A percentile compares a stretch with the other conserved stretches of the same genome.
phyloP scores from a whole-genome alignment of 2,113 vertebrate species.

The Formicarius rufipectus region DNA sequence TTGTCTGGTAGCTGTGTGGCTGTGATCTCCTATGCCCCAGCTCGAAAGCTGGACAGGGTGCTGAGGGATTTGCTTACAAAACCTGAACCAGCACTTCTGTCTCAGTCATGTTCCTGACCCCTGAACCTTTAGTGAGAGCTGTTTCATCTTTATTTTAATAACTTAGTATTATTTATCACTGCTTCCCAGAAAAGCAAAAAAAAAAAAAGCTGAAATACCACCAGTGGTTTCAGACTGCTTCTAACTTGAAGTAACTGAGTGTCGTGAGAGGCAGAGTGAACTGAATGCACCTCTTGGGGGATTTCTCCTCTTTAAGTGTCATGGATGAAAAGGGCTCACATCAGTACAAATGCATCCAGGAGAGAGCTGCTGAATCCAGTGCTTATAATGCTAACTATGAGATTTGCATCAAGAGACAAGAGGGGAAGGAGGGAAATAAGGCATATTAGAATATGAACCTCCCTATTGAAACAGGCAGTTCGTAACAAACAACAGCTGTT shows the following conservation, averaged over 20 bases:
- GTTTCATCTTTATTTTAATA: background rate
- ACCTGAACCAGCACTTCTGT: background rate
- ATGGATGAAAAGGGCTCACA: constrained; percentile 5
- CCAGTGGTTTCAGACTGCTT: background rate
- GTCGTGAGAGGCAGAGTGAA: constrained; percentile 1
- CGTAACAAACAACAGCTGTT: constrained; percentile 57
- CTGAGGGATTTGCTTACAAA: background rate
- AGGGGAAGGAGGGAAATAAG: constrained; percentile 5
- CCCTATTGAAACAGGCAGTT: constrained; percentile 22
- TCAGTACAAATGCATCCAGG: constrained; percentile 15
- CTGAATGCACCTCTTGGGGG: background rate
- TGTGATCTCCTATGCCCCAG: background rate
- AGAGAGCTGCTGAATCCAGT: constrained; percentile 38
- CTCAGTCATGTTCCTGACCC: background rate
- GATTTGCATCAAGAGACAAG: background rate
- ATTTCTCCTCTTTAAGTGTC: constrained; percentile 1
- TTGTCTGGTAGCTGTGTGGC: background rate
- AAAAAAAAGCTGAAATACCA: background rate
- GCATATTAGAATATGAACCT: constrained; percentile 34
- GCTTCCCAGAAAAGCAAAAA: background rate
- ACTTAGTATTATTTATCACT: background rate
- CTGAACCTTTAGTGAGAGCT: background rate
- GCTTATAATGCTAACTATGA: constrained; percentile 14
- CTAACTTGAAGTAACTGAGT: background rate
- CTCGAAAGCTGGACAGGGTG: background rate